phyloP scores from a whole-genome alignment of 2,113 vertebrate genomes.

The Saguinus midas region DNA sequence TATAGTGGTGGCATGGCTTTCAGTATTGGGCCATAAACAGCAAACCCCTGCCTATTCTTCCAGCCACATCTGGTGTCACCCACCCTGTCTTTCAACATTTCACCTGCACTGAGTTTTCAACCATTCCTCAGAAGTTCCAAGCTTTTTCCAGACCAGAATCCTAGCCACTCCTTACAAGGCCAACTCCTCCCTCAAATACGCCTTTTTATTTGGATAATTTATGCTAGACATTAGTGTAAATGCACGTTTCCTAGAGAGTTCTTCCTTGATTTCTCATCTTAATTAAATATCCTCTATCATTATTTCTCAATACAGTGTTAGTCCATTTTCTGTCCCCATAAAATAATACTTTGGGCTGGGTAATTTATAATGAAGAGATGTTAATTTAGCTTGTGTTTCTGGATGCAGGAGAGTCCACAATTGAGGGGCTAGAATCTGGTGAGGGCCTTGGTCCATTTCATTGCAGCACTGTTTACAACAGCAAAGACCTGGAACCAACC shows the following conservation, averaged over 20 bases:
- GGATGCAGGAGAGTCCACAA: not conserved
- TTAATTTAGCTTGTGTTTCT: not conserved
- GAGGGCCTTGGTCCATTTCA: not conserved
- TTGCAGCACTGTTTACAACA: too few species aligned
- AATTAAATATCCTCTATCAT: not conserved
- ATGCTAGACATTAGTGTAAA: not conserved
- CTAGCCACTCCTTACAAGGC: not conserved
- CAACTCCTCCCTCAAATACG: not conserved
- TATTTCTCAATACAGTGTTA: not conserved
- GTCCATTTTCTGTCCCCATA: not conserved
- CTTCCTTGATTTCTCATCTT: not conserved
- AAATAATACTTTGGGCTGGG: not conserved
- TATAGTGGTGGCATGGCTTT: not conserved
- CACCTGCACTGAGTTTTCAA: not conserved
- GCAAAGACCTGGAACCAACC: too few species aligned
- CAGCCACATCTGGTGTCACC: not conserved
- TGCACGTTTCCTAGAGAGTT: not conserved
- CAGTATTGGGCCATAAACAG: fast-evolving
- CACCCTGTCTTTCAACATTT: not conserved
- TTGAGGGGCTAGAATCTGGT: not conserved
- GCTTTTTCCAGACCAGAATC: not conserved
- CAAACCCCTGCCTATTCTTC: not conserved
- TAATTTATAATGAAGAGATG: not conserved
- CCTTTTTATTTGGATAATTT: not conserved
- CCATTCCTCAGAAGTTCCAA: not conserved